phyloP scores from a whole-genome alignment of 1,140 invertebrate species.

The Ylistrum balloti region DNA sequence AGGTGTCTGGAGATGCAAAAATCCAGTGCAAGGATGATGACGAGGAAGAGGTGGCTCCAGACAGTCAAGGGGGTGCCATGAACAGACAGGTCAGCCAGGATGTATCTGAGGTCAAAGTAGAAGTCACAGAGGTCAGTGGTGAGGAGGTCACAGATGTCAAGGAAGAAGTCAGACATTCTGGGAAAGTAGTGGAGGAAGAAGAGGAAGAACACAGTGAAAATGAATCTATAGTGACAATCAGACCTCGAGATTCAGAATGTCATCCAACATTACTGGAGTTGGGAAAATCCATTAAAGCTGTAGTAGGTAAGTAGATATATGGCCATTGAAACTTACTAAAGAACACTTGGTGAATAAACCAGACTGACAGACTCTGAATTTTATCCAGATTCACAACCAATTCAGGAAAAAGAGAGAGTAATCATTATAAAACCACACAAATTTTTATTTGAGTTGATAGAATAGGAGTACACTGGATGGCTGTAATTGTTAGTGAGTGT shows the following conservation, averaged over 20 bases:
- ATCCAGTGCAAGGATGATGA: constrained; percentile 54
- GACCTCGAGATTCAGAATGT: constrained; percentile 61
- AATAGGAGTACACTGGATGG: too few species aligned
- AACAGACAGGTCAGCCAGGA: constrained; percentile 36
- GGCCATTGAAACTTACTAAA: background rate
- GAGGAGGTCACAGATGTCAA: background rate
- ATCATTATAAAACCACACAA: too few species aligned
- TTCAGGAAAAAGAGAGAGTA: too few species aligned
- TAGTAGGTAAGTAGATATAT: constrained; percentile 76
- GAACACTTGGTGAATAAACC: too few species aligned
- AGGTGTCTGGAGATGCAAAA: background rate
- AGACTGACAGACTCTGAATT: too few species aligned
- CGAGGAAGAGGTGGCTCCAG: constrained; percentile 49
- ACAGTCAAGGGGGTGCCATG: constrained; percentile 44
- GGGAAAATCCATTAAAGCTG: constrained; percentile 74
- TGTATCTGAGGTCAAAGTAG: constrained; percentile 37
- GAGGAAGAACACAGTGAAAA: constrained; percentile 59
- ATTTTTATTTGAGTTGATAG: too few species aligned
- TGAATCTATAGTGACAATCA: constrained; percentile 75
- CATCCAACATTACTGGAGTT: constrained; percentile 72
- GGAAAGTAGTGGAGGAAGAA: constrained; percentile 51
- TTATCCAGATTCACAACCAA: too few species aligned
- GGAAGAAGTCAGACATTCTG: constrained; percentile 45
- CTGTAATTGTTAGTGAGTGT: too few species aligned
- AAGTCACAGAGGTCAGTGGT: constrained; percentile 48